Percentiles rank a stretch among this genome's conserved stretches.
These are phyloP conservation scores for Eupithecia subfuscata DNA, from an alignment of 2,888 invertebrate genomes.

Conservation along the genomic window DNA sequence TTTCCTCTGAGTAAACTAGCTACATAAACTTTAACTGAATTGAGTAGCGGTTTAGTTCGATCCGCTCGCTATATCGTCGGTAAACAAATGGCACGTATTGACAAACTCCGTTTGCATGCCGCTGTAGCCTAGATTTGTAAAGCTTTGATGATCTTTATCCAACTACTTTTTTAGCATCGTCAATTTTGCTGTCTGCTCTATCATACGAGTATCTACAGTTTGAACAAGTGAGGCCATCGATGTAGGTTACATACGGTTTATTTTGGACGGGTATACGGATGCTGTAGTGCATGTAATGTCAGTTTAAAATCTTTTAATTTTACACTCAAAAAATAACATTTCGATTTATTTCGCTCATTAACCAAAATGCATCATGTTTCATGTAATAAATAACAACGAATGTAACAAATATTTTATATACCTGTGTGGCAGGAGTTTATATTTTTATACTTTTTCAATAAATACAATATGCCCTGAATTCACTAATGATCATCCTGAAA, in stretches of 20 bases:
- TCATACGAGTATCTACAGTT: background rate
- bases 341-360: background rate
- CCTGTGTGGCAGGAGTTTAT: too few relatives aligned
- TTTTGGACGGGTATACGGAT: too few relatives aligned
- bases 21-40: background rate
- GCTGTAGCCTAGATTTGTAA: conserved; percentile 11
- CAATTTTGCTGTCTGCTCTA: background rate
- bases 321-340: too few relatives aligned
- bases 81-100: conserved; percentile 29
- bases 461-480: too few relatives aligned
- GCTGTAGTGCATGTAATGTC: too few relatives aligned
- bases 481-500: too few relatives aligned
- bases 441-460: background rate
- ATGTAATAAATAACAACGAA: background rate
- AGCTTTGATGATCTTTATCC: conserved; percentile 13
- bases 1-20: conserved; percentile 2
- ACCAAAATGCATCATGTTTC: background rate
- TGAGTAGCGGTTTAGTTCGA: conserved; percentile 24
- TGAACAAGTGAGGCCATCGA: background rate
- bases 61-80: conserved; percentile 30
- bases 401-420: background rate
- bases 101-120: conserved; percentile 6
- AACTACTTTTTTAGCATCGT: background rate
- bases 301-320: too few relatives aligned
- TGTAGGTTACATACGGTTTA: background rate